Evolutionary conservation across 1,140 invertebrate species (phyloP).

Genomic region (Ephestia elutella): DNA sequence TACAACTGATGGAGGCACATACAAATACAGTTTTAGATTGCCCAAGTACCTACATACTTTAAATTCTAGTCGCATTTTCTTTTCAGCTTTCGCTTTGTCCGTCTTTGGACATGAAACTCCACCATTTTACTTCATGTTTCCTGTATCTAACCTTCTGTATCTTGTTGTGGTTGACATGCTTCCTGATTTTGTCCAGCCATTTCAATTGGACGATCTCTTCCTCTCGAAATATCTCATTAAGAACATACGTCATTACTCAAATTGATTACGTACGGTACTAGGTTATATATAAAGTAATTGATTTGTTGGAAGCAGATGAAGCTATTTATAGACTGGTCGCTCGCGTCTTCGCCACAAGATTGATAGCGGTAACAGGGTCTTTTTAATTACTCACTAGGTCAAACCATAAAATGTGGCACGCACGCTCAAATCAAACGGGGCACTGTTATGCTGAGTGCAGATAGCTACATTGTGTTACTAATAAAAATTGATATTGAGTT

Average conservation of each 20-base stretch:
- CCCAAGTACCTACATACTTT: too few relatives aligned
- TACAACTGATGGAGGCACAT: not conserved
- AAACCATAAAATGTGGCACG: not conserved
- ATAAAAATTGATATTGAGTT: too few relatives aligned
- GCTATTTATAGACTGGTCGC: not conserved
- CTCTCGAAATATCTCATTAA: too few relatives aligned
- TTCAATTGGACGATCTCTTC: not conserved
- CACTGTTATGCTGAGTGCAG: not conserved
- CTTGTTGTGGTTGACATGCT: not conserved
- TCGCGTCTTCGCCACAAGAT: slow-evolving; percentile 4
- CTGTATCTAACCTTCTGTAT: too few relatives aligned
- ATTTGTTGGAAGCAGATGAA: not conserved
- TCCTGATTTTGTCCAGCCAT: too few relatives aligned
- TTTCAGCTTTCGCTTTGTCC: too few relatives aligned
- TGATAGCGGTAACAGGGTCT: not conserved
- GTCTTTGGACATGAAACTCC: too few relatives aligned
- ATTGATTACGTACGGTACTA: not conserved
- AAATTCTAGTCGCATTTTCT: too few relatives aligned
- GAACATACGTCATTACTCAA: too few relatives aligned
- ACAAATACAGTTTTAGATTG: not conserved
- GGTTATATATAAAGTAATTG: not conserved
- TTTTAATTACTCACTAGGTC: slow-evolving; percentile 1
- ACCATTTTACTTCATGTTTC: too few relatives aligned
- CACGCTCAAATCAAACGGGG: not conserved
- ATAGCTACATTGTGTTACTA: not conserved